These are phyloP conservation scores for Drosophila greeni DNA, from an alignment of 2,888 invertebrate genomes.

Conservation along the genomic window DNA sequence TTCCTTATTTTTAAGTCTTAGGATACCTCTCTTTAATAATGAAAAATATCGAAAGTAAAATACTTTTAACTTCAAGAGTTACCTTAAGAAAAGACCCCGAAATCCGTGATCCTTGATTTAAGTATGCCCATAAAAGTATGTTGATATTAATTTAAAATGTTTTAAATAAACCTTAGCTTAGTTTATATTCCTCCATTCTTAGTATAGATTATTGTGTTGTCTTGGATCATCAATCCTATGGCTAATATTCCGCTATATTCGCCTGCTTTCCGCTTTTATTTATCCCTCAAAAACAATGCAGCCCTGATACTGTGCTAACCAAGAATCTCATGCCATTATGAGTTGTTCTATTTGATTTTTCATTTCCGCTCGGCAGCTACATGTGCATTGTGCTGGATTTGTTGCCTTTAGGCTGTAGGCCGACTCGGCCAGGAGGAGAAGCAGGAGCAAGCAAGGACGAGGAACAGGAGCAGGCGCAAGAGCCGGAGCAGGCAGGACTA, in stretches of 20 bases:
- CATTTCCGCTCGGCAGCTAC: slow-evolving; percentile 59
- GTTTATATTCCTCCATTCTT: not conserved
- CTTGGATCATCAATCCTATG: not conserved
- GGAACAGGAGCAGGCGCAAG: not conserved
- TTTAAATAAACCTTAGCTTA: not conserved
- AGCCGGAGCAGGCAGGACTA: slow-evolving; percentile 36
- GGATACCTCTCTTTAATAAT: no score
- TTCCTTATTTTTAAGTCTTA: no score
- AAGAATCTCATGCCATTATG: slow-evolving; percentile 52
- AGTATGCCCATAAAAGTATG: no score
- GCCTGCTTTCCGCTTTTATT: not conserved
- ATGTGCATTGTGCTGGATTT: slow-evolving; percentile 69
- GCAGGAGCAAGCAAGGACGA: slow-evolving; percentile 15
- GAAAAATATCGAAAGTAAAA: no score
- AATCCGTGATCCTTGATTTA: no score
- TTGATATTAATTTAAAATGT: not conserved
- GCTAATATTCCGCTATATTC: not conserved
- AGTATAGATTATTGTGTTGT: not conserved
- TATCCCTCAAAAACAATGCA: slow-evolving; percentile 5
- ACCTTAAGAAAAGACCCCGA: no score
- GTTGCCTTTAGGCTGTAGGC: slow-evolving; percentile 63
- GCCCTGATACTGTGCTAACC: slow-evolving; percentile 22
- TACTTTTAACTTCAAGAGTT: no score
- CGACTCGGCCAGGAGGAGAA: slow-evolving; percentile 30
- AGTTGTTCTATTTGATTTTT: slow-evolving; percentile 67